Evolutionary conservation across 2,888 invertebrate species (phyloP).

Genomic region (Salticus scenicus): DNA sequence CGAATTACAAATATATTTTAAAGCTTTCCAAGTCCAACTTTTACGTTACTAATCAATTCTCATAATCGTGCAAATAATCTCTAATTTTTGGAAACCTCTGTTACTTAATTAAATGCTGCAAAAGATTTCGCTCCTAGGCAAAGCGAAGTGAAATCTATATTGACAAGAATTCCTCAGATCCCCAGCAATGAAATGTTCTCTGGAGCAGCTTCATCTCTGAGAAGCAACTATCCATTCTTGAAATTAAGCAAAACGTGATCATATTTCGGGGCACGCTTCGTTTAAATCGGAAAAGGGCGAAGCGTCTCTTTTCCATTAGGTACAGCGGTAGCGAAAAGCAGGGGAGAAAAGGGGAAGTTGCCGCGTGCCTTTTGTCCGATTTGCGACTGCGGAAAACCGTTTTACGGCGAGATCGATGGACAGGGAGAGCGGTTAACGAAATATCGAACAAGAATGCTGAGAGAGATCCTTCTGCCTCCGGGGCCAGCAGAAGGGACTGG

Average conservation of each 20-base stretch:
- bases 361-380: conserved; percentile 59
- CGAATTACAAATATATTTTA: no score
- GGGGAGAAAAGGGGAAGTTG: neutral
- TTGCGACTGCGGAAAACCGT: conserved; percentile 65
- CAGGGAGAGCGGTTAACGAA: conserved; percentile 67
- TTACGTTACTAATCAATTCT: conserved; percentile 1
- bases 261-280: conserved; percentile 39
- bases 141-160: neutral
- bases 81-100: neutral
- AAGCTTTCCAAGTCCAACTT: conserved; percentile 24
- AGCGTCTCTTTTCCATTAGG: conserved; percentile 27
- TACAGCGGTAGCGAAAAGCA: conserved; percentile 1
- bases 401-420: conserved; percentile 59
- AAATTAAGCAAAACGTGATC: conserved; percentile 54
- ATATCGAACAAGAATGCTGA: conserved; percentile 64
- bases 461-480: conserved; percentile 47
- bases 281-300: conserved; percentile 35
- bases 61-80: neutral
- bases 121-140: neutral
- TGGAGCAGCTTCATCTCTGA: neutral
- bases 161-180: neutral
- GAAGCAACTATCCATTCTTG: conserved; percentile 35
- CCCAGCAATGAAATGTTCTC: neutral
- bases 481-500: neutral
- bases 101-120: neutral